Evolutionary conservation across 2,797 vertebrate species (phyloP).

Genomic region (Perodicticus potto): DNA sequence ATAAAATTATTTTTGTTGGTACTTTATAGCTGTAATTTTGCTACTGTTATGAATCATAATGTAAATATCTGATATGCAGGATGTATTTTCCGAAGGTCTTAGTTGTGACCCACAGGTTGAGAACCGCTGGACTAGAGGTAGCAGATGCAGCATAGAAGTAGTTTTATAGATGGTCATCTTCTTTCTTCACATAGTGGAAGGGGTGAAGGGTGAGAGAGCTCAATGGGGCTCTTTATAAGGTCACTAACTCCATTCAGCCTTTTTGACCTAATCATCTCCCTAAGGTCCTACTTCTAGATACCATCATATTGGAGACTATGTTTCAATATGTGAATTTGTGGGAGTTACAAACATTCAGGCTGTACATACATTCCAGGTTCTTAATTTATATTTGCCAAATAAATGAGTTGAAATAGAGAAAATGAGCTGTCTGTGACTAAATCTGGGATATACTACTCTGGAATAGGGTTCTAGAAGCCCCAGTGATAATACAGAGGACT

Average conservation of each 20-base stretch:
- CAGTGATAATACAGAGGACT: neutral
- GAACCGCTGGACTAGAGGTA: no score
- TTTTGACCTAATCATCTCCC: neutral
- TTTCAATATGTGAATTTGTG: neutral
- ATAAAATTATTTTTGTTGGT: no score
- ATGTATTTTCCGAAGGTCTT: no score
- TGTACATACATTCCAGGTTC: neutral
- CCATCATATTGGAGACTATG: neutral
- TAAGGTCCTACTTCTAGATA: neutral
- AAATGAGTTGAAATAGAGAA: constrained; percentile 52
- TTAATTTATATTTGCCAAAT: constrained; percentile 15
- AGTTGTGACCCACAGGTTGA: no score
- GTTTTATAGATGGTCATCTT: neutral
- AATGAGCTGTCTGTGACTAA: neutral
- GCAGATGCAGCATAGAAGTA: no score
- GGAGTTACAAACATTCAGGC: neutral
- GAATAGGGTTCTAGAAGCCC: constrained; percentile 18
- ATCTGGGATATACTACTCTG: neutral
- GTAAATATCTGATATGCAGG: no score
- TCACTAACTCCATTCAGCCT: neutral
- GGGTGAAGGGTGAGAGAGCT: neutral
- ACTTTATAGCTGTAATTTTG: no score
- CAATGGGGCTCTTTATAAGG: neutral
- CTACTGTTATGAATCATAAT: no score
- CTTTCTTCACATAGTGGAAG: neutral